Conservation (phyloP, 2,113 vertebrate species). For the Rhinolophus ferrumequinum region DNA sequence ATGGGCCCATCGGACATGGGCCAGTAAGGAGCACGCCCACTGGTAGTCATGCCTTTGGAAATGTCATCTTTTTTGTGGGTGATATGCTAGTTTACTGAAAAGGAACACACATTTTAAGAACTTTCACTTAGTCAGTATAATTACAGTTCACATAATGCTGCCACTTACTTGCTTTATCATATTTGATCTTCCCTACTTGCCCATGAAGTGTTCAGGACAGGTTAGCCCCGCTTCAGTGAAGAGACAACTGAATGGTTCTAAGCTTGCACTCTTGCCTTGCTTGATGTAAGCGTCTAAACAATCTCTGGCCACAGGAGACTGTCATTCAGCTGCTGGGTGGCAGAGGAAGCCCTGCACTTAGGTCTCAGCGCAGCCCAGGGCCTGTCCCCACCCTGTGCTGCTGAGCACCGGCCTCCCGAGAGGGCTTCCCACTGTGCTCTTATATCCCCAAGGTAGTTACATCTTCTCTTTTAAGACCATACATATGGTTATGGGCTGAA, state of each 20-base stretch:
- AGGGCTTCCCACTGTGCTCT: neutral
- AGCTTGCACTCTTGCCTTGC: neutral
- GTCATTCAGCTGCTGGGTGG: accelerated
- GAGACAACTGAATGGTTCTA: neutral
- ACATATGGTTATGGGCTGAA: neutral
- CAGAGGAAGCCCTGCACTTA: neutral
- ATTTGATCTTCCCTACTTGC: neutral
- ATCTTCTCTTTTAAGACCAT: neutral
- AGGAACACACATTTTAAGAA: neutral
- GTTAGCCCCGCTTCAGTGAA: neutral
- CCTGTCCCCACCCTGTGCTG: neutral
- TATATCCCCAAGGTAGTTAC: neutral
- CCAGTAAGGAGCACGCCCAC: neutral
- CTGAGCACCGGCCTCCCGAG: too few relatives aligned
- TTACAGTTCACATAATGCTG: neutral
- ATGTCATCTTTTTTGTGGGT: neutral
- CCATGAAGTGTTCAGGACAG: neutral
- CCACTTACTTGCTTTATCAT: neutral
- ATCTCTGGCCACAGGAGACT: too few relatives aligned
- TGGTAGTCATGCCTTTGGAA: neutral
- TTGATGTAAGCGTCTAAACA: neutral
- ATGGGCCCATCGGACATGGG: accelerated
- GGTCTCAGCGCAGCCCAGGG: neutral
- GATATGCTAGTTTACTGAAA: neutral
- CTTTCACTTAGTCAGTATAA: neutral